phyloP scores from a whole-genome alignment of 1,140 invertebrate species.

The Delia radicum region DNA sequence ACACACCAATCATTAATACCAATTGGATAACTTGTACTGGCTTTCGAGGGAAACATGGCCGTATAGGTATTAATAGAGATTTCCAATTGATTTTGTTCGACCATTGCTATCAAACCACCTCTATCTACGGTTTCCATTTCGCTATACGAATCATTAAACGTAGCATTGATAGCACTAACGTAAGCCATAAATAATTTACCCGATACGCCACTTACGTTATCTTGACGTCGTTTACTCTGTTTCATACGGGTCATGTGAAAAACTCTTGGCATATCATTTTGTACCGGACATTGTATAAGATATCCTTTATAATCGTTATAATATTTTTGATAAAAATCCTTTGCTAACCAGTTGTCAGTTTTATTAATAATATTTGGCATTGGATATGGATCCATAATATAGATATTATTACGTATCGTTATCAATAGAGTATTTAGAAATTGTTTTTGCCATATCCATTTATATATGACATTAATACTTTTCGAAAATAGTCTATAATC shows the following conservation, averaged over 20 bases:
- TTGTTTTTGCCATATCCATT: constrained; percentile 42
- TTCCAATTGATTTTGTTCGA: constrained; percentile 29
- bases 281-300: constrained; percentile 34
- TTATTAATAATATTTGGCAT: constrained; percentile 32
- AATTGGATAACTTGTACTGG: constrained; percentile 42
- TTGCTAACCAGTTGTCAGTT: constrained; percentile 32
- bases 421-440: constrained; percentile 39
- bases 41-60: constrained; percentile 26
- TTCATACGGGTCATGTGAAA: constrained; percentile 31
- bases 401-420: constrained; percentile 38
- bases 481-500: constrained; percentile 22
- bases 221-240: constrained; percentile 26
- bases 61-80: constrained; percentile 45
- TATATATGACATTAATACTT: constrained; percentile 27
- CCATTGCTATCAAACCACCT: constrained; percentile 7
- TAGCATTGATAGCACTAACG: constrained; percentile 39
- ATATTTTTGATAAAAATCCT: constrained; percentile 33
- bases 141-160: constrained; percentile 32
- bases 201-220: constrained; percentile 37
- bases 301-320: constrained; percentile 39
- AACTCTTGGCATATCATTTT: constrained; percentile 41
- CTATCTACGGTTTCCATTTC: constrained; percentile 19
- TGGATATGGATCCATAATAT: constrained; percentile 40
- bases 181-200: constrained; percentile 40
- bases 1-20: constrained; percentile 49